phyloP scores from a whole-genome alignment of 1,140 invertebrate genomes.

The Ooceraea biroi region DNA sequence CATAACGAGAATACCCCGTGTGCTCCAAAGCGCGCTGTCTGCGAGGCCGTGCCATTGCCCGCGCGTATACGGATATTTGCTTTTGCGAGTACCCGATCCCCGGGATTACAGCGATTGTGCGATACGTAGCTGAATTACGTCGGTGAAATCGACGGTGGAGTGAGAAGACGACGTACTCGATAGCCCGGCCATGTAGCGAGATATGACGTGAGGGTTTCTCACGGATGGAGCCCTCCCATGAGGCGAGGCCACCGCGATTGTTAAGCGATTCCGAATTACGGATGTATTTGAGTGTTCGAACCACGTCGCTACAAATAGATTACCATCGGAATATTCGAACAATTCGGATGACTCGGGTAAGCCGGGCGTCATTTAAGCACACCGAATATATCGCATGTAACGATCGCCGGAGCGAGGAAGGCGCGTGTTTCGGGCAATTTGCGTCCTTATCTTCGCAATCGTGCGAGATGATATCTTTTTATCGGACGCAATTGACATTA shows the following conservation, averaged over 20 bases:
- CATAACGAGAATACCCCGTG: slow-evolving; percentile 34
- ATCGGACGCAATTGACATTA: neutral
- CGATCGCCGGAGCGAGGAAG: neutral
- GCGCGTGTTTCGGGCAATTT: neutral
- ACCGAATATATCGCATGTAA: neutral
- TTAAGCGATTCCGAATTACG: slow-evolving; percentile 10
- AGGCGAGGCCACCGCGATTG: neutral
- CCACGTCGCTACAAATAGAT: neutral
- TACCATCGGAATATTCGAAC: neutral
- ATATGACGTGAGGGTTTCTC: neutral
- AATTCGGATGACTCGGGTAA: neutral
- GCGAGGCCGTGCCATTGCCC: slow-evolving; percentile 34
- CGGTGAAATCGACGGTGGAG: slow-evolving; percentile 39
- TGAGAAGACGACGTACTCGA: slow-evolving; percentile 36
- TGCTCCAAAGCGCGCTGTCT: neutral
- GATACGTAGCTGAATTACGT: slow-evolving; percentile 28
- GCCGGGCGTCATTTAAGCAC: neutral
- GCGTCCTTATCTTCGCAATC: neutral
- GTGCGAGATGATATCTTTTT: neutral
- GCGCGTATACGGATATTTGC: slow-evolving; percentile 38
- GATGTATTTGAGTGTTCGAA: neutral
- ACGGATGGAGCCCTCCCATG: neutral
- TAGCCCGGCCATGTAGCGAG: slow-evolving; percentile 15
- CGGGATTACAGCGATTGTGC: slow-evolving; percentile 44
- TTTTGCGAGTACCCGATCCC: slow-evolving; percentile 14